Base-by-base conservation (phyloP, 1,140 invertebrate genomes). In the Catajapyx aquilonaris region DNA sequence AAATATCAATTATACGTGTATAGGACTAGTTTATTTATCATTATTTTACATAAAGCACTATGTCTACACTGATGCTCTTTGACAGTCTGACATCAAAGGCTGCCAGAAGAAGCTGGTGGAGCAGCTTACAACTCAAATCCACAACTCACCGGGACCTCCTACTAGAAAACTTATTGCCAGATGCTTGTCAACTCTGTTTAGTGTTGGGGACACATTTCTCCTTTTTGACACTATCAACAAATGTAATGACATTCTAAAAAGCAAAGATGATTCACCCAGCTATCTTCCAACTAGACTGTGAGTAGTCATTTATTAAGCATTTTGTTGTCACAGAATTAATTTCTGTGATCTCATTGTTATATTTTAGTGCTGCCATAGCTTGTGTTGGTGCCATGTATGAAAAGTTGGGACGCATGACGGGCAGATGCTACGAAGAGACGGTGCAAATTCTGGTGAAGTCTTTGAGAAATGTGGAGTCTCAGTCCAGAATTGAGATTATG, bases 321-420 rank as follows among this genome's bases (percentile, higher is more conserved):
- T 37, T 38, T 20, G 11, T 38, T 37, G 17, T 20, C 16, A 21
- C 7, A 5, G n/a, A 20, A 2, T 18, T 30, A 11, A 25, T 37
- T 31, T 30, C 2, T 13, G 20, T 22, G 13, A 18, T 25, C 16
- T 4, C 10, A 13, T 20, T 18, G 44, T 35, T 5, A 46, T 41
- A 41, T 58, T 62, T 42, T 55, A 96, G 91, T 41, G 86, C 88
- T 53, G 90, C 93, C n/a, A 83, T 97, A 44, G 81, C 83, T 40
- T 93, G 87, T 52, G 69, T 98, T 31, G 93, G 90, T 16, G 80
- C 76, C 38, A 94, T 99, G 85, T 98, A 97, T 59, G 86, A 96
- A 56, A 91, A 86, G 55, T 62, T 98, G 7, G 93, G 94, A 2
- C 61, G 94, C 43, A 95, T 97, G 88, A 96, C 95, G 76, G 94